Evolutionary conservation across 2,113 vertebrate genomes (phyloP), one percentile per base, ranked within the genome.

Genomic region (Barnardius zonarius): DNA sequence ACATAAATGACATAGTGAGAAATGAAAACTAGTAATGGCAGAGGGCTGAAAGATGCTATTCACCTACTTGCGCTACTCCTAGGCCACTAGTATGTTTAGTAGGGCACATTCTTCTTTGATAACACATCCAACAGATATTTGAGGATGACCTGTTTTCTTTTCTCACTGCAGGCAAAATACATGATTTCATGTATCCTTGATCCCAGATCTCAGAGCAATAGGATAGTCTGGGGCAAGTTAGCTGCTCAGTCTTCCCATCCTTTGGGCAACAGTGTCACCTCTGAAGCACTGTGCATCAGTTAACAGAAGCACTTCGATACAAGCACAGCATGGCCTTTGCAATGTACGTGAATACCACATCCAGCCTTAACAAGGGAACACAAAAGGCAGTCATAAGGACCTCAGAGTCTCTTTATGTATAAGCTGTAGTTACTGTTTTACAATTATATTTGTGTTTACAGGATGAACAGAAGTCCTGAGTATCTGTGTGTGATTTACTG

Each of bases 51-150:
- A 74, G 35, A 59, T 11, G 33, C 4, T 67, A 22, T 61, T 55
- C 10, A 59, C 13, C 17, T 59, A 28, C 20, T 20, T 22, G 9
- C 13, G 14, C 11, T 33, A 17, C 39, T 79, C 25, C 37, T 82
- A 24, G 3, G 18, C 10, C 12, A 31, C 13, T 48, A 0, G 0
- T 2, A 0, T 24, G 11, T 35, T 72, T 68, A 68, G 24, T 11
- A 68, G 27, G 55, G 17, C 22, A 39, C 12, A 31, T 52, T 75
- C 25, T 74, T 12, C 35, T 76, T 14, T 43, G 27, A 55, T 19
- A 72, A 83, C 4, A 80, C 46, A 14, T 49, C 70, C n/a, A 73
- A n/a, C 4, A 86, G 19, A 79, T 64, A 6, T 55, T 54, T 72
- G 48, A 74, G 41, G 13, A 73, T 25, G 30, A 54, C 17, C 3